Percentiles rank a stretch among this genome's conserved stretches.
Conservation (phyloP, 2,797 vertebrate genomes). For the Ficedula albicollis region DNA sequence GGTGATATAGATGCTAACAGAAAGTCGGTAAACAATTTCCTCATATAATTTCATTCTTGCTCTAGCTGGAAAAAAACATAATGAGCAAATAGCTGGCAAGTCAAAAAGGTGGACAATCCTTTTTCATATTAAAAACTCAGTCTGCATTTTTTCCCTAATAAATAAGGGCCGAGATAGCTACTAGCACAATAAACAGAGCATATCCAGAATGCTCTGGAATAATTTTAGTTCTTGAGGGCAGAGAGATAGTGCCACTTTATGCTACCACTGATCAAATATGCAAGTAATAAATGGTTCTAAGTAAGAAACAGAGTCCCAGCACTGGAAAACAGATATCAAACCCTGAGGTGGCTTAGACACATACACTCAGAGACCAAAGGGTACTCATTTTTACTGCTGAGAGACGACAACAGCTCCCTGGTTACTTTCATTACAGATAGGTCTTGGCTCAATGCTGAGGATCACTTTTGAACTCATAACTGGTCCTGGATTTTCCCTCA, state of each 20-base stretch:
- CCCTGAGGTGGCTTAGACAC: not conserved
- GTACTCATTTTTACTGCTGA: not conserved
- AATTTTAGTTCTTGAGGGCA: not conserved
- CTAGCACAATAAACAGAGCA: not conserved
- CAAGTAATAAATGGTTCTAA: not conserved
- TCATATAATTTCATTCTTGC: not conserved
- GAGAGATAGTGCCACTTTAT: not conserved
- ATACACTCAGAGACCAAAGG: not conserved
- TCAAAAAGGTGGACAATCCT: not conserved
- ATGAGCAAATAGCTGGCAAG: not conserved
- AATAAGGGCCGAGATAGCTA: not conserved
- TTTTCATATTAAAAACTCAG: not conserved
- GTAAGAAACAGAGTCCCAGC: not conserved
- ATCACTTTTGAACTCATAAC: not conserved
- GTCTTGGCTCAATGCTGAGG: not conserved
- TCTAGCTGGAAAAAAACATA: not conserved
- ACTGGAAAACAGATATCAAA: not conserved
- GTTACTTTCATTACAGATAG: not conserved
- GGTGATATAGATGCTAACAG: not conserved
- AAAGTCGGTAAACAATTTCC: not conserved
- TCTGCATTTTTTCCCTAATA: not conserved
- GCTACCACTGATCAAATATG: not conserved
- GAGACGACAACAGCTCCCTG: not conserved
- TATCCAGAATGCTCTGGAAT: not conserved
- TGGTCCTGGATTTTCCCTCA: not conserved